These are phyloP conservation scores for Aporophyla nigra DNA, from an alignment of 2,888 invertebrate genomes.

Conservation along the genomic window DNA sequence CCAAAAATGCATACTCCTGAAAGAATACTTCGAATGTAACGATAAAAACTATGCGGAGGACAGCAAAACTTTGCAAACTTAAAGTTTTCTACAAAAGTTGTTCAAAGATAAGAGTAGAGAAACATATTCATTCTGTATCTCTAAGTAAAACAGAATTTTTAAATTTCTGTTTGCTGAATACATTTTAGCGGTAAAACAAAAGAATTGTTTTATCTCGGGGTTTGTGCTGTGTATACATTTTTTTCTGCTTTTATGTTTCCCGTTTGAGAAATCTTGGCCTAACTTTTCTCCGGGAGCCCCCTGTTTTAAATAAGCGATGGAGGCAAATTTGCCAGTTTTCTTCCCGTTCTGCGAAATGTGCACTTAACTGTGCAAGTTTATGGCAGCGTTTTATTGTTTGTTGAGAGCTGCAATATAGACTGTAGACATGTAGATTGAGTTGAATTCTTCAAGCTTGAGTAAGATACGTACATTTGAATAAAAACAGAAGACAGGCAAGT, in stretches of 20 bases:
- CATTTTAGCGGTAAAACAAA: slow-evolving; percentile 57
- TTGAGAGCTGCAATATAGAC: slow-evolving; percentile 9
- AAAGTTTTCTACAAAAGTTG: slow-evolving; percentile 54
- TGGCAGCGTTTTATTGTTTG: slow-evolving; percentile 29
- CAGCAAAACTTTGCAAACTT: slow-evolving; percentile 49
- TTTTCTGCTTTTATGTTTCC: slow-evolving; percentile 39
- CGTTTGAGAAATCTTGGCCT: slow-evolving; percentile 54
- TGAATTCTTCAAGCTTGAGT: background rate
- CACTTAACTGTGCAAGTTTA: slow-evolving; percentile 44
- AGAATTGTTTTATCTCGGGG: slow-evolving; percentile 59
- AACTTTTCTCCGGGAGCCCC: slow-evolving; percentile 44
- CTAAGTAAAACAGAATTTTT: slow-evolving; percentile 45
- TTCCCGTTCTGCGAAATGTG: slow-evolving; percentile 37
- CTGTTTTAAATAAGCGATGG: slow-evolving; percentile 55
- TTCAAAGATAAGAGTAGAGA: slow-evolving; percentile 46
- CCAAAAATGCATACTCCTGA: slow-evolving; percentile 94
- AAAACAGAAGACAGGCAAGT: background rate
- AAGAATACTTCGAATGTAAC: slow-evolving; percentile 61
- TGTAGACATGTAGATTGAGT: background rate
- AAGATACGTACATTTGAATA: background rate
- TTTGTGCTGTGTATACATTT: slow-evolving; percentile 49
- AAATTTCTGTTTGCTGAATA: slow-evolving; percentile 62
- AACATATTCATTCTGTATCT: slow-evolving; percentile 59
- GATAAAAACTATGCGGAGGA: slow-evolving; percentile 48
- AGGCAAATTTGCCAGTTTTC: slow-evolving; percentile 58